phyloP scores from a whole-genome alignment of 2,113 vertebrate species.

The Eurypyga helias region DNA sequence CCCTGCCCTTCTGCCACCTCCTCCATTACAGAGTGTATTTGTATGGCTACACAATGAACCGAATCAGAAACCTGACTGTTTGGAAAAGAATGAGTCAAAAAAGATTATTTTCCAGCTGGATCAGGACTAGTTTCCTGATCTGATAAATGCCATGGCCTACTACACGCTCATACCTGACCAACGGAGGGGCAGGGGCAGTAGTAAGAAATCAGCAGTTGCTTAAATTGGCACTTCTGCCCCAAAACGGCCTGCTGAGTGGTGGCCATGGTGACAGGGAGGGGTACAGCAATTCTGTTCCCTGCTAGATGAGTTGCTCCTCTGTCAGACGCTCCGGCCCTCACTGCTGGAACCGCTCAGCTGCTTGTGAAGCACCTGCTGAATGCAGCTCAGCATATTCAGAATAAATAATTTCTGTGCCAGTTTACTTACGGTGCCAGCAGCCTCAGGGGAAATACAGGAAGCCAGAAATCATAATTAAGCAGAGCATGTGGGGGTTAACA shows the following conservation, averaged over 20 bases:
- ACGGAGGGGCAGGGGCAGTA: background rate
- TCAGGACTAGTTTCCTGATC: background rate
- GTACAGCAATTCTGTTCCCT: background rate
- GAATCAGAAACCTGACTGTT: background rate
- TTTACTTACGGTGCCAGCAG: background rate
- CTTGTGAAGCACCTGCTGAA: background rate
- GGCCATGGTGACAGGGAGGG: constrained; percentile 55
- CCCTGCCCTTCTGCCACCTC: background rate
- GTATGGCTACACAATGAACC: background rate
- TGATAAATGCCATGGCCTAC: background rate
- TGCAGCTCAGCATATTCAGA: background rate
- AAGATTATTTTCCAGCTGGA: background rate
- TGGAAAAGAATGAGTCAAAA: background rate
- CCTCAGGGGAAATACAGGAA: constrained; percentile 34
- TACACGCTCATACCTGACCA: background rate
- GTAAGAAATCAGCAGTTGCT: constrained; percentile 34
- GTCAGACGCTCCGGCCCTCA: background rate
- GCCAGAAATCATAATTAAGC: constrained; percentile 41
- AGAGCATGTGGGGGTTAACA: constrained; percentile 33
- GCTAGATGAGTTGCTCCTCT: background rate
- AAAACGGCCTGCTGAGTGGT: background rate
- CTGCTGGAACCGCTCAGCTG: background rate
- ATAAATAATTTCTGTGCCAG: constrained; percentile 30
- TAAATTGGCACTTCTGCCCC: constrained; percentile 44
- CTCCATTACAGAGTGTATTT: background rate